Conservation (phyloP, 1,140 invertebrate species). For the Triops cancriformis region DNA sequence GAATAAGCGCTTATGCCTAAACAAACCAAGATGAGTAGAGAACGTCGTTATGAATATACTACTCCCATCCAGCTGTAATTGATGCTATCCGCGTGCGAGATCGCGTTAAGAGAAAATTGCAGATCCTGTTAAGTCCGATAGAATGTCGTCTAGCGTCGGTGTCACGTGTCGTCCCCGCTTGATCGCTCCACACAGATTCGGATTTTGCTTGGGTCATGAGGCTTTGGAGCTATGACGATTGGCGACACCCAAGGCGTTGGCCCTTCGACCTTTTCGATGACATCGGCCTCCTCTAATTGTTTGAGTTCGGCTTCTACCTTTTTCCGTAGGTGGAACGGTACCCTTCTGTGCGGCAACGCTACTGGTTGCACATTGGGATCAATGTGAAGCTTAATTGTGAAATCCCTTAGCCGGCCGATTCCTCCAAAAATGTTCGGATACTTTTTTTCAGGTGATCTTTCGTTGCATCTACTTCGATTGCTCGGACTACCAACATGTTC, state of each 20-base stretch:
- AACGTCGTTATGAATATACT: slow-evolving; percentile 35
- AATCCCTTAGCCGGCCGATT: slow-evolving; percentile 8
- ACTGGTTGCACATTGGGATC: slow-evolving; percentile 9
- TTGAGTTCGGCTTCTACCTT: background rate
- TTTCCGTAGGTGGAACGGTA: background rate
- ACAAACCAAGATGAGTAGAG: slow-evolving; percentile 39
- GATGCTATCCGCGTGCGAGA: slow-evolving; percentile 33
- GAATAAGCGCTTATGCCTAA: slow-evolving; percentile 32
- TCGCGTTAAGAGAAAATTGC: slow-evolving; percentile 31
- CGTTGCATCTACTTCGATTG: background rate
- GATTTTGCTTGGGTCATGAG: slow-evolving; percentile 32
- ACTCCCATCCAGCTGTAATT: slow-evolving; percentile 30
- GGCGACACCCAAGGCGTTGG: slow-evolving; percentile 34
- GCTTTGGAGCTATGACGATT: slow-evolving; percentile 34
- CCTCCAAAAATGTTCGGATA: slow-evolving; percentile 13
- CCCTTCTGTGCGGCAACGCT: background rate
- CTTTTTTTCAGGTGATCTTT: background rate
- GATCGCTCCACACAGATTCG: slow-evolving; percentile 34
- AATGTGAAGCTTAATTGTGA: slow-evolving; percentile 23
- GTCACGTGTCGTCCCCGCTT: slow-evolving; percentile 31
- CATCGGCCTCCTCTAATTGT: slow-evolving; percentile 22
- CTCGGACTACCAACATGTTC: background rate
- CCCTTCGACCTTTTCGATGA: slow-evolving; percentile 31
- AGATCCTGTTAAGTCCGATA: slow-evolving; percentile 31
- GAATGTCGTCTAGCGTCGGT: slow-evolving; percentile 34